Evolutionary conservation across 2,888 invertebrate species (phyloP).

Genomic region (Odontomyia ornata): DNA sequence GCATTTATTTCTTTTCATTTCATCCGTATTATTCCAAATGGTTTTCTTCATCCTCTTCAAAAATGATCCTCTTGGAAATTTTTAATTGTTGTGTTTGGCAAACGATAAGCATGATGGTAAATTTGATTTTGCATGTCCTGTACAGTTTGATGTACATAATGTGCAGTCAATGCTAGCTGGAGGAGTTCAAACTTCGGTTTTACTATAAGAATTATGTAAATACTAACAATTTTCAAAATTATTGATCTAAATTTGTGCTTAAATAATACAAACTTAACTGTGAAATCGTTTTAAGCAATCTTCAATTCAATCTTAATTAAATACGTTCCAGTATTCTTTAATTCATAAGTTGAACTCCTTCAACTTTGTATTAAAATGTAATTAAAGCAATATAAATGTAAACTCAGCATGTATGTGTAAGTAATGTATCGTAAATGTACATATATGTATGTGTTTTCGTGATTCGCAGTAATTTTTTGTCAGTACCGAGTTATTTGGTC

Average conservation of each 20-base stretch:
- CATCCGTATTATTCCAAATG: not conserved
- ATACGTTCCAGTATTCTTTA: too few relatives aligned
- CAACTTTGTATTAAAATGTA: too few relatives aligned
- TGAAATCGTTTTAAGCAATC: too few relatives aligned
- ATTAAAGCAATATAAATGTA: not conserved
- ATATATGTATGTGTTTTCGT: constrained; percentile 5
- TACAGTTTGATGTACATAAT: not conserved
- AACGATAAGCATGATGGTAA: constrained; percentile 22
- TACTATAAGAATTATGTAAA: too few relatives aligned
- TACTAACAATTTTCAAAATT: too few relatives aligned
- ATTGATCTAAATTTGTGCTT: too few relatives aligned
- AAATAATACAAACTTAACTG: too few relatives aligned
- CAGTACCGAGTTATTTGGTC: not conserved
- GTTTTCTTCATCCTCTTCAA: constrained; percentile 9
- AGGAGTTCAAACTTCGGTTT: too few relatives aligned
- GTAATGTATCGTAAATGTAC: constrained; percentile 2
- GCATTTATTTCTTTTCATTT: not conserved
- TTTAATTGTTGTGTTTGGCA: not conserved
- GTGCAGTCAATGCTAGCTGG: too few relatives aligned
- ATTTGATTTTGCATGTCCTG: constrained; percentile 27
- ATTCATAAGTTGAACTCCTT: too few relatives aligned
- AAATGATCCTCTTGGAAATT: constrained; percentile 30
- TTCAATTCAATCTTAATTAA: too few relatives aligned
- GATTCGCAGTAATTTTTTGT: not conserved
- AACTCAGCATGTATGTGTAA: not conserved